Conservation (phyloP, 2,888 invertebrate species). For the Abrostola tripartita region DNA sequence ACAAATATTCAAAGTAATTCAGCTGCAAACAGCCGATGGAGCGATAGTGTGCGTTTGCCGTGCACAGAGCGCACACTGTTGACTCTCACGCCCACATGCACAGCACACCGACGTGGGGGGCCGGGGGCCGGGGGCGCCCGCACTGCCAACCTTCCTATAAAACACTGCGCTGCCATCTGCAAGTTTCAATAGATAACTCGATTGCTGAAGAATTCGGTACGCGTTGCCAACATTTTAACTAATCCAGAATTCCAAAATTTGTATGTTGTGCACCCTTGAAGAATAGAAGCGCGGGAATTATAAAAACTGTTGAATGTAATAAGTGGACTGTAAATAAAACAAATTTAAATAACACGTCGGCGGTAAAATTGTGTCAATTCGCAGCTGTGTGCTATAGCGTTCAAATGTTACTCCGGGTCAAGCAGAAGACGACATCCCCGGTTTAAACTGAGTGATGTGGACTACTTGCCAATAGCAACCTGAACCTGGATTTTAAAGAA, state of each 20-base stretch:
- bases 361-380: slow-evolving; percentile 74
- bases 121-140: slow-evolving; percentile 63
- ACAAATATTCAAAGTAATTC: slow-evolving; percentile 69
- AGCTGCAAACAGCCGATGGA: slow-evolving; percentile 62
- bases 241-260: slow-evolving; percentile 69
- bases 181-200: slow-evolving; percentile 88
- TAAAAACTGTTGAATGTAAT: slow-evolving; percentile 69
- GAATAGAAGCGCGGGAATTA: slow-evolving; percentile 78
- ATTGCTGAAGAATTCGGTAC: slow-evolving; percentile 81
- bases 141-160: slow-evolving; percentile 80
- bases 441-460: slow-evolving; percentile 69
- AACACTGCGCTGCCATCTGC: slow-evolving; percentile 87
- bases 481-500: slow-evolving; percentile 81
- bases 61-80: slow-evolving; percentile 61
- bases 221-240: slow-evolving; percentile 80
- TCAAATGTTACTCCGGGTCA: slow-evolving; percentile 51
- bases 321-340: slow-evolving; percentile 57
- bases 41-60: slow-evolving; percentile 62
- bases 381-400: slow-evolving; percentile 62
- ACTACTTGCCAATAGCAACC: slow-evolving; percentile 70
- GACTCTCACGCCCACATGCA: slow-evolving; percentile 54
- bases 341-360: slow-evolving; percentile 55
- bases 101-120: slow-evolving; percentile 47
- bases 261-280: slow-evolving; percentile 78
- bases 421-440: slow-evolving; percentile 47